phyloP scores from a whole-genome alignment of 2,888 invertebrate genomes.

The Drosophila parthenogenetica region DNA sequence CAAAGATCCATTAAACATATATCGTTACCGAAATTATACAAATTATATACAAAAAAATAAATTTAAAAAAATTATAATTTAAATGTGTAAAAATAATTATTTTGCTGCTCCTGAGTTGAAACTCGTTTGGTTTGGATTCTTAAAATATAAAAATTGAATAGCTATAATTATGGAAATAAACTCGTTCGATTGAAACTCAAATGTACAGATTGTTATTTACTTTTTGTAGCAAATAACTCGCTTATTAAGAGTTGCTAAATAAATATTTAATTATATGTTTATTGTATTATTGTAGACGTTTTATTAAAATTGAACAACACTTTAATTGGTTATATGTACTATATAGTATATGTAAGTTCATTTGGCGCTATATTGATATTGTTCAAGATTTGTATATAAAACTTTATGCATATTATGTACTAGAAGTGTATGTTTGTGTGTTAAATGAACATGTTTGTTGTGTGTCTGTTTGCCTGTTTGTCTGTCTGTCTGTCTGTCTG shows the following conservation, averaged over 20 bases:
- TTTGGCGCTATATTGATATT: conserved; percentile 74
- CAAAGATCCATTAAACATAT: conserved; percentile 16
- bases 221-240: not conserved
- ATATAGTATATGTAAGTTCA: conserved; percentile 66
- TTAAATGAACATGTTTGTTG: not conserved
- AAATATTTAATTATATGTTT: not conserved
- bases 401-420: conserved; percentile 43
- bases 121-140: not conserved
- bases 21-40: conserved; percentile 32
- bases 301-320: conserved; percentile 58
- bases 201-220: not conserved
- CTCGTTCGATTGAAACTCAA: not conserved
- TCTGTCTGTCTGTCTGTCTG: conserved; percentile 16
- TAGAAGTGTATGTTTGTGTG: conserved; percentile 30
- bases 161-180: conserved; percentile 2
- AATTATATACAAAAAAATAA: conserved; percentile 20
- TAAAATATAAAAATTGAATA: not conserved
- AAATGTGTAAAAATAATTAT: conserved; percentile 1
- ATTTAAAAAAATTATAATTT: not conserved
- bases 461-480: conserved; percentile 1
- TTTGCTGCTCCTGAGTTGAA: not conserved
- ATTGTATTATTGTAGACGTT: conserved; percentile 39
- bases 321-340: conserved; percentile 51
- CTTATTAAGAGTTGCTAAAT: not conserved
- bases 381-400: conserved; percentile 62